Evolutionary conservation across 2,888 invertebrate species (phyloP).

Genomic region (Seira sanloemensis): DNA sequence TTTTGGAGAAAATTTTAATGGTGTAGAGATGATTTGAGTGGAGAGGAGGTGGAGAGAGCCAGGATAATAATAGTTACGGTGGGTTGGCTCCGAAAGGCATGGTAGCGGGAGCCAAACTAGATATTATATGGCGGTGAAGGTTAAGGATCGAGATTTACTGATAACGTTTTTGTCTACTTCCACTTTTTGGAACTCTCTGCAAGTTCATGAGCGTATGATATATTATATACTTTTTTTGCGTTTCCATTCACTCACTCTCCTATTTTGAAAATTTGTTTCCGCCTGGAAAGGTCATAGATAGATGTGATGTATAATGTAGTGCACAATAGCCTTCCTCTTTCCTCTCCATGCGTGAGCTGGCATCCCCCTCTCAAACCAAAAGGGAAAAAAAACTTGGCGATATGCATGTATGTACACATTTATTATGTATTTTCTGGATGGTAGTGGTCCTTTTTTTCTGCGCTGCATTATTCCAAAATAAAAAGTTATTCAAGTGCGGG

Average conservation of each 20-base stretch:
- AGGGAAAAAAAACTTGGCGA: not conserved
- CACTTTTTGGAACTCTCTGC: not conserved
- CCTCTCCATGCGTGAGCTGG: not conserved
- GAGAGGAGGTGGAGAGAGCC: not conserved
- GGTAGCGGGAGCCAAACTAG: not conserved
- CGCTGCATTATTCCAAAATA: not conserved
- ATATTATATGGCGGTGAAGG: slow-evolving; percentile 2
- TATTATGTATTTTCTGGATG: not conserved
- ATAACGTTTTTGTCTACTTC: not conserved
- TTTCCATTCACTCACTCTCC: not conserved
- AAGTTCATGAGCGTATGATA: not conserved
- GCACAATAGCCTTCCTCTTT: slow-evolving; percentile 13
- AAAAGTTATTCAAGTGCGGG: slow-evolving; percentile 53
- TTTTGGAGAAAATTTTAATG: slow-evolving; percentile 1
- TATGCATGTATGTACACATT: too few relatives aligned
- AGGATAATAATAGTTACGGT: slow-evolving; percentile 1
- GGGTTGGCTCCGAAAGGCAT: not conserved
- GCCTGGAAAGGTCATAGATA: slow-evolving; percentile 47
- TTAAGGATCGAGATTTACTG: slow-evolving; percentile 34
- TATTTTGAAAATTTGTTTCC: slow-evolving; percentile 21
- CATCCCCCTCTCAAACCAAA: too few relatives aligned
- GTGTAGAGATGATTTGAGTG: not conserved
- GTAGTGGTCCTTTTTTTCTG: slow-evolving; percentile 14
- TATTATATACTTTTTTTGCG: slow-evolving; percentile 12
- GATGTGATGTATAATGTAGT: slow-evolving; percentile 18